Evolutionary conservation across 2,888 invertebrate species (phyloP), one percentile per base, ranked within the genome.

Genomic region (Lapara coniferarum): DNA sequence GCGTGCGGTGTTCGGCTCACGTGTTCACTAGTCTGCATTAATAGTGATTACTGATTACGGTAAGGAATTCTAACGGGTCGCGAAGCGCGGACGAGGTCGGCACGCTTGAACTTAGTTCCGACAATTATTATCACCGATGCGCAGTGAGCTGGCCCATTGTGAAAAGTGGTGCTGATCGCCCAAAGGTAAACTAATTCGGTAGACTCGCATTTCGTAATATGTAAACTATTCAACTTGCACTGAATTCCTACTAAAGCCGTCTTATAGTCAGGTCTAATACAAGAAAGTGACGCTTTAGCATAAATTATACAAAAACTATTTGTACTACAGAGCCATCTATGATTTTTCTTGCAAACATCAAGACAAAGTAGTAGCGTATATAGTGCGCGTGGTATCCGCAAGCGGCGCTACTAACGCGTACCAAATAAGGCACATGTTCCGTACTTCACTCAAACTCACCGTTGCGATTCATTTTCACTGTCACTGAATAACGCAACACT

Each of bases 401-500:
- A 75, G 74, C 74, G 81, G 83, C 89, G 88, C 84, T 79, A 73
- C 70, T 49, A 53, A 73, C 71, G 73, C 69, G 70, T 73, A 52
- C 67, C 72, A 73, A 76, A 71, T 75, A 74, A 53, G 46, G 10
- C 16, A 68, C 44, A 16, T 52, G 16, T 37, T 30, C 10, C 8
- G 30, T 25, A 37, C 13, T 51, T 59, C 53, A 13, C 6, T 49
- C 37, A n/a, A 66, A 89, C 91, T 91, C 77, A 91, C 92, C 92
- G 81, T 84, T 84, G 73, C 86, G 85, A 80, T 78, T 86, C 92
- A 92, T 92, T 72, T 73, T 84, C 78, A 75, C 77, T 71, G 69
- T 70, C 44, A 53, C 63, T 63, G 30, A 16, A 2, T 8, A 16
- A 37, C 14, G 6, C 14, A n/a, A 10, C 52, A 69, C 19, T 63